Base-by-base conservation (phyloP, 1,140 invertebrate genomes). In the Aphidius gifuensis region DNA sequence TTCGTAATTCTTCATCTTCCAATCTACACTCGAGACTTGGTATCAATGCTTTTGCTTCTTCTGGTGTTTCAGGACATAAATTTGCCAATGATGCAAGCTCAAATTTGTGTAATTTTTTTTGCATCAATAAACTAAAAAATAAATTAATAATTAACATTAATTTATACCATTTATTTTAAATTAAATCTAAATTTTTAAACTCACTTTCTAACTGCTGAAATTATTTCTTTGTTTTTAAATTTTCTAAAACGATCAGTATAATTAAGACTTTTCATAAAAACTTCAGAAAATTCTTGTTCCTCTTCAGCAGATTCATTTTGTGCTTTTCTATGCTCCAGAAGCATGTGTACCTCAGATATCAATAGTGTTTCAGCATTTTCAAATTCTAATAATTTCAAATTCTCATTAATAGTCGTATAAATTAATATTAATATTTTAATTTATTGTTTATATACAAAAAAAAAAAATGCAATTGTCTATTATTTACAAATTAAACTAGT, bases 281-380 rank as follows among this genome's bases (percentile, higher is more conserved):
- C 96, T 80, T 99, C 96, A 0, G 95, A 97, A 73, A 99, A 90
- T 81, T 98, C 94, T 80, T 98, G 96, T 75, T 98, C 97, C 69
- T 99, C 97, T 77, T 99, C 97, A 2, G 95, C 94, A 57, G 90
- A 95, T 82, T 99, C 96, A 81, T 98, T 99, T 78, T 98, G 96
- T 44, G 92, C 90, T 82, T 98, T 97, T 55, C 97, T 88, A 81
- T 99, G 96, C 73, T 99, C 95, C 64, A 99, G 80, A 61, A 99
- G 82, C 91, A 99, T 96, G 72, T 96, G 93, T 0, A 99, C 98
- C 85, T 99, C 98, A 9, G 96, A 98, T 77, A 99, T 97, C 60
- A 99, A 80, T 43, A 99, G 79, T 0, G 97, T 98, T 83, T 99
- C 97, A 9, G 96, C 95, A 84, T 96, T 97, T 83, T 98, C 96